Base-by-base conservation (phyloP, 2,888 invertebrate genomes). In the Caenorhabditis sinica region DNA sequence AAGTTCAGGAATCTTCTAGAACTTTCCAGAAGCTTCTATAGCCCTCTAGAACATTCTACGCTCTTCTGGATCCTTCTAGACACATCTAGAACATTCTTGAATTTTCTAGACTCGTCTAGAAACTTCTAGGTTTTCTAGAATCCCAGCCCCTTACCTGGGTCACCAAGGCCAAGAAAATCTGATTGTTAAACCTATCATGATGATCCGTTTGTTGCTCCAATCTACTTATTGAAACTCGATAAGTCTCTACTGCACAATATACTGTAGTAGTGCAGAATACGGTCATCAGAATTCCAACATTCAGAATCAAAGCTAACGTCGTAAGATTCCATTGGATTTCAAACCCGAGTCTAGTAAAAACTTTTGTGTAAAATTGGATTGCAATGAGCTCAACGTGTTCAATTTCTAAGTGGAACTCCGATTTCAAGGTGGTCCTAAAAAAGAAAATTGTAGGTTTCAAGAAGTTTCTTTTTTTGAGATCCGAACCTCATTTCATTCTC, bases 351-450 rank as follows among this genome's bases (percentile, higher is more conserved):
- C 20, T 13, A 17, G 15, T 23, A 2, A 1, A 17, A 40, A 9
- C 20, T 13, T 40, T 20, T 2, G 58, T 56, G 43, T 36, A 71
- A n/a, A 71, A 71, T 28, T 71, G 71, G 13, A 58, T 71, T 25
- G 56, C 71, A n/a, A 71, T 71, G n/a, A 71, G 17, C 40, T 71
- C 71, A n/a, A 71, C 71, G 2, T 71, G 28, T 11, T 36, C 20
- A 2, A 71, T 71, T 11, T 71, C 28, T 1, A 58, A 17, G 17
- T 43, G 58, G 71, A 71, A 71, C 1, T 71, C 40, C n/a, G 58
- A 20, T 33, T 51, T 9, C n/a, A 68, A 33, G 4, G 69, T 69
- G 25, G 36, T n/a, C n/a, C 30, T 60, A 5, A 15, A 60, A 23
- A 56, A 2, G 9, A 6, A 36, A 36, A 36, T 36, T 36, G 9